Conservation (phyloP, 2,797 vertebrate genomes). For the Muscicapa comitata region DNA sequence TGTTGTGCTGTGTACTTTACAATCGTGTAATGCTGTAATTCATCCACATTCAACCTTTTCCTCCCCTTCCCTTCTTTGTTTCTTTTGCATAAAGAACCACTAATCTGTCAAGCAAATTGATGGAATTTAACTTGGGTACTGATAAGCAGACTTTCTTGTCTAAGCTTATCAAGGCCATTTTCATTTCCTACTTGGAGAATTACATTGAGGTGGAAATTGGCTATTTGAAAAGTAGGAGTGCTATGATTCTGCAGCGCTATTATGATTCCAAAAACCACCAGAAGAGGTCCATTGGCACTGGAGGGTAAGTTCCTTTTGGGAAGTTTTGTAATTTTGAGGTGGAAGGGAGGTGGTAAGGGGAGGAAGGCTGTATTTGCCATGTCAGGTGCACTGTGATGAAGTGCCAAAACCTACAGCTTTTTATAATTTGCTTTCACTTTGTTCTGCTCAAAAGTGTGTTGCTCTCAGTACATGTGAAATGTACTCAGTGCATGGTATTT, state of each 20-base stretch:
- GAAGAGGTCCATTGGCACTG: slow-evolving; percentile 90
- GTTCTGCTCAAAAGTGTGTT: slow-evolving; percentile 5
- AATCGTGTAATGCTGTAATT: slow-evolving; percentile 13
- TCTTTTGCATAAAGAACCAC: slow-evolving; percentile 84
- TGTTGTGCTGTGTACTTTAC: slow-evolving; percentile 18
- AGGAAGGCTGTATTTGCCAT: background rate
- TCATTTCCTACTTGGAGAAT: slow-evolving; percentile 96
- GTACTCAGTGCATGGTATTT: slow-evolving; percentile 46
- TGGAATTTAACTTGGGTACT: slow-evolving; percentile 97
- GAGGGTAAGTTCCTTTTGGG: slow-evolving; percentile 82
- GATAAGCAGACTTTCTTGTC: slow-evolving; percentile 99
- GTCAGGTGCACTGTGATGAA: background rate
- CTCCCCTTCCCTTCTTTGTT: slow-evolving; percentile 49
- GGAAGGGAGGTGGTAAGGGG: slow-evolving; percentile 25
- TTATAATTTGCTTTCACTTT: background rate
- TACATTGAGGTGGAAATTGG: slow-evolving; percentile 96
- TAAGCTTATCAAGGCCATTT: slow-evolving; percentile 98
- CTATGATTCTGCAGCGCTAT: slow-evolving; percentile 93
- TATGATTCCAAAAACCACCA: slow-evolving; percentile 99
- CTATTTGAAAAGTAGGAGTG: slow-evolving; percentile 91
- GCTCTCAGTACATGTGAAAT: slow-evolving; percentile 31
- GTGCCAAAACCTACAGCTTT: background rate
- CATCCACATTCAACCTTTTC: slow-evolving; percentile 49
- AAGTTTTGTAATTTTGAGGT: background rate
- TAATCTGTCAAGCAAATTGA: slow-evolving; percentile 89